Evolutionary conservation across 35 echinoderm and acorn worm species (phyloP).

Genomic region (Patiria miniata): DNA sequence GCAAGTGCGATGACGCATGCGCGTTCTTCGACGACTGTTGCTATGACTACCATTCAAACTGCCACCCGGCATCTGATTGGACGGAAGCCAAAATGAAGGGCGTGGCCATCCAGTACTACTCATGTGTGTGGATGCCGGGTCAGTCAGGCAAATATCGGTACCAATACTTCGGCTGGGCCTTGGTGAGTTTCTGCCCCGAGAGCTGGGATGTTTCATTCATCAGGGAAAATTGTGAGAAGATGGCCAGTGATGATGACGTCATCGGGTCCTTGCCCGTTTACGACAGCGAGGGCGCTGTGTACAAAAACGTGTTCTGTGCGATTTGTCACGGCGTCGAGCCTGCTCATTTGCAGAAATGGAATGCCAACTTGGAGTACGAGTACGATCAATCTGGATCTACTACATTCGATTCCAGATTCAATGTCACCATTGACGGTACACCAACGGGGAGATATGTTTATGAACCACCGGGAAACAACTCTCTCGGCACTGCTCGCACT

Average conservation of each 20-base stretch:
- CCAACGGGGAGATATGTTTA: constrained; percentile 6
- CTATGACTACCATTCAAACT: constrained; percentile 36
- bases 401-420: not conserved
- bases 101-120: not conserved
- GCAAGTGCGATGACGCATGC: constrained; percentile 47
- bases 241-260: constrained; percentile 2
- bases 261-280: constrained; percentile 57
- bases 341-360: constrained; percentile 27
- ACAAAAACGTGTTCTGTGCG: constrained; percentile 67
- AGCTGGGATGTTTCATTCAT: not conserved
- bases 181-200: constrained; percentile 46
- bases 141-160: not conserved
- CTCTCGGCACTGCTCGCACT: not conserved
- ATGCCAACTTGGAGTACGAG: not conserved
- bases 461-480: not conserved
- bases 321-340: constrained; percentile 44
- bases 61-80: not conserved
- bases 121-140: not conserved
- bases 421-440: not conserved
- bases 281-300: constrained; percentile 31
- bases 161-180: constrained; percentile 14
- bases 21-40: constrained; percentile 53
- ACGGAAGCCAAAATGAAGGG: not conserved
- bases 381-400: not conserved
- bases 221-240: constrained; percentile 23